Evolutionary conservation across 2,888 invertebrate species (phyloP).

Genomic region (Tholera decimalis): DNA sequence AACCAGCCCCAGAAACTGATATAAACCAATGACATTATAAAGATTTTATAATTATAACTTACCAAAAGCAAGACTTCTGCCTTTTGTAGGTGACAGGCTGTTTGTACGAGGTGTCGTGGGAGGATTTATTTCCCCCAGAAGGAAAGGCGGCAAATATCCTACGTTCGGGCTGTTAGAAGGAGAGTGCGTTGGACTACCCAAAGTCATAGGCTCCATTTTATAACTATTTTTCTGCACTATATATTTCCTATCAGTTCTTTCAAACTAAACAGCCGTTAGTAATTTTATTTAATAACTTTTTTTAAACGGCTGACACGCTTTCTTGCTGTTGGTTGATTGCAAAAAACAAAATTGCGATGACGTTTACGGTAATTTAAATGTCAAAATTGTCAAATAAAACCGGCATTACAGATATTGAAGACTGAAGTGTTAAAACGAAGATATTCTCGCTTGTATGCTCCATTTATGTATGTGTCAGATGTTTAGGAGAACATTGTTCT

Average conservation of each 20-base stretch:
- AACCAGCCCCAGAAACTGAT: not conserved
- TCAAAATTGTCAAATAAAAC: constrained; percentile 5
- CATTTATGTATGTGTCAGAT: not conserved
- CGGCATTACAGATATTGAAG: not conserved
- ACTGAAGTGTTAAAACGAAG: not conserved
- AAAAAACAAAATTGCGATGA: constrained; percentile 44
- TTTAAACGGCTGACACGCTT: constrained; percentile 58
- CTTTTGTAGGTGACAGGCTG: constrained; percentile 92
- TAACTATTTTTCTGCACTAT: constrained; percentile 10
- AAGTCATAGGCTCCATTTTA: constrained; percentile 96
- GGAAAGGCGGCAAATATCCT: constrained; percentile 94
- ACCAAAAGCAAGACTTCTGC: constrained; percentile 91
- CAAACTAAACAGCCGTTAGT: constrained; percentile 41
- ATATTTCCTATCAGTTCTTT: constrained; percentile 17
- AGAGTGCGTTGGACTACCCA: constrained; percentile 95
- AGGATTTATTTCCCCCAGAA: constrained; percentile 94
- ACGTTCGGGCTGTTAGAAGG: constrained; percentile 93
- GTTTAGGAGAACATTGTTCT: constrained; percentile 8
- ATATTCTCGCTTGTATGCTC: constrained; percentile 18
- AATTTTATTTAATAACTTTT: constrained; percentile 47
- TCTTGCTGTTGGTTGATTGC: constrained; percentile 25
- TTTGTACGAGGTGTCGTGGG: constrained; percentile 91
- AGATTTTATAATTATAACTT: constrained; percentile 69
- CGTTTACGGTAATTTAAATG: constrained; percentile 29
- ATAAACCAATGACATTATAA: not conserved